Evolutionary conservation across 2,888 invertebrate species (phyloP).

Genomic region (Clepsis dumicolana): DNA sequence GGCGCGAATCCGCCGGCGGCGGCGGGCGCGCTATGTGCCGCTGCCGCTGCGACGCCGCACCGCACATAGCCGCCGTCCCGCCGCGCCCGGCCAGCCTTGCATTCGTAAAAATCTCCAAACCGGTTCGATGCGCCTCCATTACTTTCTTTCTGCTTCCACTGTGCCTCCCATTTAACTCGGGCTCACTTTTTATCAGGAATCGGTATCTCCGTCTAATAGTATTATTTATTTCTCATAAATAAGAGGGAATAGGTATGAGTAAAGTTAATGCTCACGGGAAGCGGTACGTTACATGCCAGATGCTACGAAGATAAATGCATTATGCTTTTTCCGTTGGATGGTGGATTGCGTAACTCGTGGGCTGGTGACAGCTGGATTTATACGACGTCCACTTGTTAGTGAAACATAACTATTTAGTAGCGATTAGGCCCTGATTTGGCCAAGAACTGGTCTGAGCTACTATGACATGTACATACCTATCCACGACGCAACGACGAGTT

Average conservation of each 20-base stretch:
- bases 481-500: background rate
- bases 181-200: constrained; percentile 86
- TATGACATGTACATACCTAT: constrained; percentile 9
- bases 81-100: constrained; percentile 79
- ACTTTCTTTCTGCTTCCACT: constrained; percentile 85
- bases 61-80: constrained; percentile 65
- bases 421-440: constrained; percentile 56
- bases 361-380: constrained; percentile 68
- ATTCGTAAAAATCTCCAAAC: constrained; percentile 86
- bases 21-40: constrained; percentile 78
- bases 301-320: constrained; percentile 75
- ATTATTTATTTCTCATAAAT: constrained; percentile 87
- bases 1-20: constrained; percentile 78
- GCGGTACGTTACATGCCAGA: constrained; percentile 80
- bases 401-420: constrained; percentile 63
- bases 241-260: constrained; percentile 79
- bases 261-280: constrained; percentile 82
- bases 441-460: constrained; percentile 20
- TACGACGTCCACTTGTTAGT: constrained; percentile 57
- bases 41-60: constrained; percentile 62
- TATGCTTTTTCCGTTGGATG: constrained; percentile 66
- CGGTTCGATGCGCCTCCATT: constrained; percentile 85
- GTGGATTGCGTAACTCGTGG: constrained; percentile 69
- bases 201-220: constrained; percentile 86
- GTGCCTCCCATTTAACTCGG: constrained; percentile 86